phyloP scores from a whole-genome alignment of 2,888 invertebrate genomes.

The Tinea semifulvella region DNA sequence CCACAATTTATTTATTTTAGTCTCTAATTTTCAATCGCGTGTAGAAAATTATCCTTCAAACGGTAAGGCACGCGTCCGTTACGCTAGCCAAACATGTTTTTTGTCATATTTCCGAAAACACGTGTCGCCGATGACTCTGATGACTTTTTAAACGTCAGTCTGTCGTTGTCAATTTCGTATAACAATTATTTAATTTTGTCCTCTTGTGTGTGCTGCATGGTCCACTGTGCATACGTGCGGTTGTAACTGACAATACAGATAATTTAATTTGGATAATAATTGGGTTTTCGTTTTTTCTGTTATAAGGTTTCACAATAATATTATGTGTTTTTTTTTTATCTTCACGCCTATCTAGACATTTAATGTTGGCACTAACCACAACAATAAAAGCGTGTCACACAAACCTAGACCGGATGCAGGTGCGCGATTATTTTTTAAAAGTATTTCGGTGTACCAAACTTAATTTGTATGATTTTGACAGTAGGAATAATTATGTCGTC shows the following conservation, averaged over 20 bases:
- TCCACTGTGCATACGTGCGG: not conserved
- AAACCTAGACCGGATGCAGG: slow-evolving; percentile 5
- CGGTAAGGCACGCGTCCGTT: slow-evolving; percentile 11
- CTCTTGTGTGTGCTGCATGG: slow-evolving; percentile 1
- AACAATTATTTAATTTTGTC: slow-evolving; percentile 10
- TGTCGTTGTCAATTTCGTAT: slow-evolving; percentile 9
- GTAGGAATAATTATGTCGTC: slow-evolving; percentile 1
- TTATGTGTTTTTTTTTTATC: too few relatives aligned
- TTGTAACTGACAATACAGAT: slow-evolving; percentile 7
- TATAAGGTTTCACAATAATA: too few relatives aligned
- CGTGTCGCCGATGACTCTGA: slow-evolving; percentile 6
- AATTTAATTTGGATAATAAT: too few relatives aligned
- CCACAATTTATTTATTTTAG: not conserved
- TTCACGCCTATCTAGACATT: not conserved
- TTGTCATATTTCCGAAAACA: not conserved
- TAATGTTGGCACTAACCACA: not conserved
- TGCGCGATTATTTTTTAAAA: not conserved
- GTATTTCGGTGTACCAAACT: not conserved
- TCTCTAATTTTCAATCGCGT: not conserved
- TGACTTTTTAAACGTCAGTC: slow-evolving; percentile 13
- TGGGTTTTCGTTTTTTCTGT: too few relatives aligned
- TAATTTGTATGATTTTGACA: not conserved
- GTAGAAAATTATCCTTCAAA: slow-evolving; percentile 7
- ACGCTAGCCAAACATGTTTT: not conserved
- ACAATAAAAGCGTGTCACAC: slow-evolving; percentile 2